A percentile compares a stretch with the other conserved stretches of the same genome.
Evolutionary conservation across 2,113 vertebrate genomes (phyloP).

Genomic region (Hirundichthys speculiger): DNA sequence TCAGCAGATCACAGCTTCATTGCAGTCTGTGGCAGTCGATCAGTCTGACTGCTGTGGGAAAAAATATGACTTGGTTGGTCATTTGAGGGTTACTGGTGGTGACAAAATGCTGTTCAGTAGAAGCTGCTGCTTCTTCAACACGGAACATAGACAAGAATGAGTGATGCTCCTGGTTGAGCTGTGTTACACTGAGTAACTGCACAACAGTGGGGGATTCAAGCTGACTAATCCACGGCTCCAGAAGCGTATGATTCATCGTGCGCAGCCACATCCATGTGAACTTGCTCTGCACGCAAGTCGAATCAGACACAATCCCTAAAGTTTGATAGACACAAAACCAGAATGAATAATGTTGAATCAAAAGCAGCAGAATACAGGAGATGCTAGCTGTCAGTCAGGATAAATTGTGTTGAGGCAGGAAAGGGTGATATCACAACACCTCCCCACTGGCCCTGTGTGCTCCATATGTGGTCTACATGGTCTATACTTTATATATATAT

Average conservation of each 20-base stretch:
- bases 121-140: background rate
- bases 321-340: background rate
- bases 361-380: background rate
- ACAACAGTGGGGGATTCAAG: background rate
- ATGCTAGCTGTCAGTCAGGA: constrained; percentile 2
- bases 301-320: background rate
- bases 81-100: background rate
- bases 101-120: background rate
- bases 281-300: background rate
- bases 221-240: background rate
- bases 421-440: too few relatives aligned
- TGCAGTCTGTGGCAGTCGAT: too few relatives aligned
- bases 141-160: background rate
- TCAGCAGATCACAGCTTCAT: too few relatives aligned
- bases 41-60: too few relatives aligned
- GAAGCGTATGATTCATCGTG: background rate
- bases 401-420: too few relatives aligned
- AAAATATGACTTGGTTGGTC: too few relatives aligned
- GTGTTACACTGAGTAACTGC: background rate
- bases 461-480: too few relatives aligned
- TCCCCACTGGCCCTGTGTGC: too few relatives aligned
- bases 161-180: background rate
- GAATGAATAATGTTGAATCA: background rate
- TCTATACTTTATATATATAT: too few relatives aligned
- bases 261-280: background rate